Evolutionary conservation across 2,888 invertebrate genomes (phyloP), one percentile per base, ranked within the genome.

Genomic region (Empis livida): DNA sequence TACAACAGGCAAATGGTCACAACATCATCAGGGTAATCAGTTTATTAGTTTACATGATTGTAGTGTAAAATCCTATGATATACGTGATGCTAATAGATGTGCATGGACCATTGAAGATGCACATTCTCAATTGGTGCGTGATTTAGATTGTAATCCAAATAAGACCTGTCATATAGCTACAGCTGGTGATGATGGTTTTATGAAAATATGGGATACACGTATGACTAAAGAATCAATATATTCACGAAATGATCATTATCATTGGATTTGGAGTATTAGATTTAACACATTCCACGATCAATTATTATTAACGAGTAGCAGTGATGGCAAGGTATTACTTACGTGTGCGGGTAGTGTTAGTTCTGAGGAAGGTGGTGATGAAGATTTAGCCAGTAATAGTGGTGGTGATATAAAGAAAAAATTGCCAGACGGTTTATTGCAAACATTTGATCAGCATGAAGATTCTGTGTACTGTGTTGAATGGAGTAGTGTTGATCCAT

Each of bases 251-350:
- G 89, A 90, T 64, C 91, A 92, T 66, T 85, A 89, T 0, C 91
- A 92, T 64, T 91, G 91, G 91, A 84, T 95, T 10, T 96, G 95
- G 94, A 84, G 82, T 44, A 90, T 96, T 0, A 77, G 90, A 27
- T 97, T 91, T 67, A 99, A 99, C 71, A 85, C 87, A 54, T 96
- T 92, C 68, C 97, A 97, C 65, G 99, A 99, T 66, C 96, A 99
- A 66, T 70, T 99, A 32, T 72, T 99, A 20, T 69, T 99, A 53
- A 90, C 95, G 5, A 89, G 93, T 45, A 94, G 95, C 57, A 95
- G 94, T 49, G 97, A 99, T 65, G 90, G 91, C 35, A 77, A 92
- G 55, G 95, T 96, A 0, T 74, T 94, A 50, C 74, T 99, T 43
- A 87, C 87, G 5, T 88, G 89, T 60, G 83, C 89, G 17, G 84